Percentiles rank a stretch among this genome's conserved stretches.
Conservation (phyloP, 2,113 vertebrate genomes). For the Eubucco bourcierii region DNA sequence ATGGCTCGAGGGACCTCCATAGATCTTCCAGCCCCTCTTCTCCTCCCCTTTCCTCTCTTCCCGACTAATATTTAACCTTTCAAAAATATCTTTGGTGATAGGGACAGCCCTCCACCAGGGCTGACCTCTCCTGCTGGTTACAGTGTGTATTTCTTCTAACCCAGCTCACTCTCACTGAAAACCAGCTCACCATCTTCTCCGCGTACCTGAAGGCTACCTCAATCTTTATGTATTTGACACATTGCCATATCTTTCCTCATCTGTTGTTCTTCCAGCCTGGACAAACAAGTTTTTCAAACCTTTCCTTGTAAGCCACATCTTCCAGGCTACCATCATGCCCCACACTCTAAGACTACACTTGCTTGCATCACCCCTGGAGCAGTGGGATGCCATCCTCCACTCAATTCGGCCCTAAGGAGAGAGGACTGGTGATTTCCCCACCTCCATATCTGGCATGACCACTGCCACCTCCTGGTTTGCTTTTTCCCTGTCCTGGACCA, state of each 20-base stretch:
- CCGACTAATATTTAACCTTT: constrained; percentile 46
- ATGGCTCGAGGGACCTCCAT: not conserved
- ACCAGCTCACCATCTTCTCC: not conserved
- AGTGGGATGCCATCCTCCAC: accelerated
- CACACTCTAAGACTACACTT: not conserved
- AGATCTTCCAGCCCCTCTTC: not conserved
- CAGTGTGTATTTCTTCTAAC: not conserved
- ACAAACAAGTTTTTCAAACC: not conserved
- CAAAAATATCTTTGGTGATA: not conserved
- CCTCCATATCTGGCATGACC: not conserved
- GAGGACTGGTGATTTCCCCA: not conserved
- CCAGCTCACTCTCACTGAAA: not conserved
- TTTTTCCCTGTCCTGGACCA: not conserved
- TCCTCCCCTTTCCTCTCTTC: constrained; percentile 3
- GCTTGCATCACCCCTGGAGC: not conserved
- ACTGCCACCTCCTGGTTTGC: not conserved
- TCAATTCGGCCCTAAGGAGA: not conserved
- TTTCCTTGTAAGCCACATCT: not conserved
- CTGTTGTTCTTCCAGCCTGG: not conserved
- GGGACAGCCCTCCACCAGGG: not conserved
- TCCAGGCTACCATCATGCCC: not conserved
- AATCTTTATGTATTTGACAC: not conserved
- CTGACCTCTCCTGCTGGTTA: not conserved
- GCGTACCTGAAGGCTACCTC: not conserved
- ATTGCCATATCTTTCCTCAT: not conserved